phyloP scores from a whole-genome alignment of 2,888 invertebrate species.

The Cylloceria caligata region DNA sequence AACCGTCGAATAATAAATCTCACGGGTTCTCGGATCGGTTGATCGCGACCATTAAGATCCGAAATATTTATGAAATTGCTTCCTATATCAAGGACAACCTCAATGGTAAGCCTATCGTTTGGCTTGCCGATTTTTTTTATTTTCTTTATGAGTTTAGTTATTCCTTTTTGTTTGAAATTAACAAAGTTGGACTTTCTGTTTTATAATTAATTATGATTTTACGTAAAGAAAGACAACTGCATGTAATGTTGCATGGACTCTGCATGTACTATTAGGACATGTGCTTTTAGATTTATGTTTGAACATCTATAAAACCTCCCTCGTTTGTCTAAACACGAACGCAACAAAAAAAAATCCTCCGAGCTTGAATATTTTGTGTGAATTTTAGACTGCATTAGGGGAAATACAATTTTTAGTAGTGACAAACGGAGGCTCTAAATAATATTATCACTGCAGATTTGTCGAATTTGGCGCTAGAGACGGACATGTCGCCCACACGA shows the following conservation, averaged over 20 bases:
- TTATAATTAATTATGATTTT: constrained; percentile 11
- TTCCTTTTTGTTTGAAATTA: constrained; percentile 26
- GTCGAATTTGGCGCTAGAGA: constrained; percentile 91
- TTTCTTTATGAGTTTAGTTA: constrained; percentile 49
- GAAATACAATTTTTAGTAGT: constrained; percentile 14
- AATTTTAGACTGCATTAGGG: constrained; percentile 39
- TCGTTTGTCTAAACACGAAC: background rate
- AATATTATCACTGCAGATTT: constrained; percentile 87
- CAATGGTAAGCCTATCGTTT: constrained; percentile 80
- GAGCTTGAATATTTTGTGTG: constrained; percentile 15
- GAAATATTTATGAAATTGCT: constrained; percentile 84
- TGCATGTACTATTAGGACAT: background rate
- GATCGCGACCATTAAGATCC: constrained; percentile 82
- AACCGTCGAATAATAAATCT: constrained; percentile 80
- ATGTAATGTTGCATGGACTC: background rate
- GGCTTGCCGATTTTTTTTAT: constrained; percentile 74
- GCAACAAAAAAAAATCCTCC: background rate
- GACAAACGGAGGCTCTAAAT: constrained; percentile 16
- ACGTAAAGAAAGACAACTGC: constrained; percentile 9
- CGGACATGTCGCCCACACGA: constrained; percentile 86
- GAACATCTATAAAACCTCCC: background rate
- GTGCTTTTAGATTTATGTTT: background rate
- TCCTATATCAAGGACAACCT: constrained; percentile 84
- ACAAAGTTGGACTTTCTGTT: constrained; percentile 30
- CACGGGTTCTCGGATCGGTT: constrained; percentile 82